Percentiles rank a stretch among this genome's conserved stretches.
These are phyloP conservation scores for Ellobium chinense DNA, from an alignment of 2,888 invertebrate genomes.

Conservation along the genomic window DNA sequence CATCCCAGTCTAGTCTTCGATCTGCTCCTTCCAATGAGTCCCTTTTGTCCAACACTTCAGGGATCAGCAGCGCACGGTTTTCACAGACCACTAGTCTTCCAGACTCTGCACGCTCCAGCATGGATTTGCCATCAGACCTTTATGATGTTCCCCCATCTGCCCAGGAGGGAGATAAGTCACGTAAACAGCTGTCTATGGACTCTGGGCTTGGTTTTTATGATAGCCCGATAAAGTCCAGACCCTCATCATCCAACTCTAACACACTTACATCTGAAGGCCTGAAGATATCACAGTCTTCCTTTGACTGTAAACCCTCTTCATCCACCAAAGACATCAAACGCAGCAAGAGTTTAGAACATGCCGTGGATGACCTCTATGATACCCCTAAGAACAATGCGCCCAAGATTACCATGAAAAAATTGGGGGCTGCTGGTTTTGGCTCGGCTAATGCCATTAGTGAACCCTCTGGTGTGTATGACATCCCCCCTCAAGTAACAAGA, in stretches of 20 bases:
- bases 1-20: constrained; percentile 69
- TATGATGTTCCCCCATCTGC: constrained; percentile 69
- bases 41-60: constrained; percentile 71
- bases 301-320: constrained; percentile 18
- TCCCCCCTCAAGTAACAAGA: constrained; percentile 79
- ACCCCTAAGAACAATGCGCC: constrained; percentile 73
- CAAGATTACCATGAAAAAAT: constrained; percentile 51
- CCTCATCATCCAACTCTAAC: constrained; percentile 44
- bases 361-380: constrained; percentile 76
- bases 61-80: constrained; percentile 81
- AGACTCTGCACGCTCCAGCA: constrained; percentile 81
- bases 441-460: constrained; percentile 47
- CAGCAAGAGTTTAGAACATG: constrained; percentile 62
- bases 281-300: constrained; percentile 25
- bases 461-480: constrained; percentile 75
- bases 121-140: constrained; percentile 73
- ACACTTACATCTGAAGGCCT: background rate
- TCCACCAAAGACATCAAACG: constrained; percentile 45
- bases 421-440: constrained; percentile 15
- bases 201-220: constrained; percentile 82
- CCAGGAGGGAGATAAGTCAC: constrained; percentile 53
- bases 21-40: constrained; percentile 77
- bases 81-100: constrained; percentile 81
- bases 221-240: constrained; percentile 80
- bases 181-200: constrained; percentile 69